Evolutionary conservation across 2,888 invertebrate species (phyloP).

Genomic region (Chrysomela aeneicollis): DNA sequence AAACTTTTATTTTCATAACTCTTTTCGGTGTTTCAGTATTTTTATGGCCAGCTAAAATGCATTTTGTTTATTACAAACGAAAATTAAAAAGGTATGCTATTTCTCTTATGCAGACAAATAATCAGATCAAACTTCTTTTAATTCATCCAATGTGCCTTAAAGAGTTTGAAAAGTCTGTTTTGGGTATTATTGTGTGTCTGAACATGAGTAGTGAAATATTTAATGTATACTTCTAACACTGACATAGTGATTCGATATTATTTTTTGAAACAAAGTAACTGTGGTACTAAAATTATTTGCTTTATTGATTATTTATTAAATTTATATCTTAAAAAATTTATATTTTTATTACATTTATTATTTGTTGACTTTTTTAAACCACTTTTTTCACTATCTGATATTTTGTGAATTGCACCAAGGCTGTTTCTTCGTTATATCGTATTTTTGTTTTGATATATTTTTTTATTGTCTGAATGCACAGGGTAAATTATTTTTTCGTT

Average conservation of each 20-base stretch:
- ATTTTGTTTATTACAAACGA: too few relatives aligned
- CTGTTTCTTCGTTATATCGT: constrained; percentile 19
- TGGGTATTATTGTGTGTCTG: constrained; percentile 8
- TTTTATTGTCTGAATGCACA: background rate
- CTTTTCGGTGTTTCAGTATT: constrained; percentile 25
- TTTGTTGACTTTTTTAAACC: constrained; percentile 29
- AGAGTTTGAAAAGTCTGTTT: constrained; percentile 35
- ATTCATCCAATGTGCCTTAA: constrained; percentile 31
- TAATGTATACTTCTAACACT: constrained; percentile 5
- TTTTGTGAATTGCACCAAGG: constrained; percentile 35
- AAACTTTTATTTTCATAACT: constrained; percentile 32
- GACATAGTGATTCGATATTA: background rate
- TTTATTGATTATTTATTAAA: background rate
- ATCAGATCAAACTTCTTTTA: constrained; percentile 17
- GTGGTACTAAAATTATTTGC: constrained; percentile 5
- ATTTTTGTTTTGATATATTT: background rate
- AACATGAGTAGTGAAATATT: constrained; percentile 13
- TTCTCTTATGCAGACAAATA: background rate
- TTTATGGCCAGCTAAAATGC: background rate
- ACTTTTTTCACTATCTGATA: constrained; percentile 22
- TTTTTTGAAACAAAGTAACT: background rate
- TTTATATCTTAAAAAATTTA: background rate
- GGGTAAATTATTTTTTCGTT: constrained; percentile 1
- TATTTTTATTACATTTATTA: constrained; percentile 14
- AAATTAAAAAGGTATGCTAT: too few relatives aligned